Evolutionary conservation across 2,888 invertebrate species (phyloP).

Genomic region (Entomobrya multifasciata): DNA sequence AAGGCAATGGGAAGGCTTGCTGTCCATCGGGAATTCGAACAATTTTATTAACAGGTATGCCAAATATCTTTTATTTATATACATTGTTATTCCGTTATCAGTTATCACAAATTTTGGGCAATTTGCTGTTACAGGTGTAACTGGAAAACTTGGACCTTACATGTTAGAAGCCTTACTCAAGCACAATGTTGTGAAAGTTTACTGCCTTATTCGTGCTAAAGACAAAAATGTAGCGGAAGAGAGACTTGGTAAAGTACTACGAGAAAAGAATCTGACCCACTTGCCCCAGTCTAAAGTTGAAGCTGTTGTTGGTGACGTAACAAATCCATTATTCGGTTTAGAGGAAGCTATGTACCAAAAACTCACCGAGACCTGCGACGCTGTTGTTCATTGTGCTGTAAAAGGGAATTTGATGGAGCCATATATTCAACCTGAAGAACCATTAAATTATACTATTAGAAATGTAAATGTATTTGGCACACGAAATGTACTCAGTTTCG

Average conservation of each 20-base stretch:
- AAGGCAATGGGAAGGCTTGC: neutral
- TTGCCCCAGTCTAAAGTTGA: constrained; percentile 54
- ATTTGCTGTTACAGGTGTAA: constrained; percentile 63
- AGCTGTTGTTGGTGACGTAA: constrained; percentile 67
- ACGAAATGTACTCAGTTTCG: constrained; percentile 71
- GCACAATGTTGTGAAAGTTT: constrained; percentile 51
- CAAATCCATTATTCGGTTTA: constrained; percentile 51
- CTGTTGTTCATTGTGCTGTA: constrained; percentile 74
- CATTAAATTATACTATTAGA: constrained; percentile 65
- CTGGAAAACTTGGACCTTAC: constrained; percentile 74
- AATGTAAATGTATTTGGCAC: constrained; percentile 73
- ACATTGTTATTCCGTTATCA: too few species aligned
- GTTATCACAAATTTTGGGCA: too few species aligned
- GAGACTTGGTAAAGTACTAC: constrained; percentile 62
- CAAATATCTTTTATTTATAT: too few species aligned
- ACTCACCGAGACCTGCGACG: constrained; percentile 57
- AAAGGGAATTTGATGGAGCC: constrained; percentile 75
- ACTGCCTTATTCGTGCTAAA: constrained; percentile 73
- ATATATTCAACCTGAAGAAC: constrained; percentile 49
- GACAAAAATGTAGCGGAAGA: constrained; percentile 45
- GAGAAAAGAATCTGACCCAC: constrained; percentile 60
- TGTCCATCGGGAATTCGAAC: constrained; percentile 62
- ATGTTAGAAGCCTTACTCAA: constrained; percentile 52
- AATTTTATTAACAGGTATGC: constrained; percentile 75
- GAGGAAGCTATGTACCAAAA: constrained; percentile 44